Evolutionary conservation across 2,113 vertebrate species (phyloP), one percentile per base, ranked within the genome.

Genomic region (Odontesthes bonariensis): DNA sequence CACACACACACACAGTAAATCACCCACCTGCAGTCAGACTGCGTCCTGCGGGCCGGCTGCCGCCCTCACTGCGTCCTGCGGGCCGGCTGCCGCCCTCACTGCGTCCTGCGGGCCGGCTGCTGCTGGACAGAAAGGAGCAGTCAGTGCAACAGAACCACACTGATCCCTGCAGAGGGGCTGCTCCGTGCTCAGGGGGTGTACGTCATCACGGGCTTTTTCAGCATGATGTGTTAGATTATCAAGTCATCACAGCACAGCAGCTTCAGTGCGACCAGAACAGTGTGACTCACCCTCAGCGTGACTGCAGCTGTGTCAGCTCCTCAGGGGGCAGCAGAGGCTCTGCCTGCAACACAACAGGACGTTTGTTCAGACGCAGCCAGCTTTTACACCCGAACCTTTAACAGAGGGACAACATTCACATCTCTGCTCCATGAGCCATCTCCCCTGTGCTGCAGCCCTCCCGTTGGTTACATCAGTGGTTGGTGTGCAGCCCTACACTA

Each of bases 401-500:
- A 27, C 38, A 40, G 38, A 7, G 1, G 1, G 7, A 40, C 38
- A 40, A 7, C 38, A 40, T 8, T 7, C 38, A 40, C 10, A 7
- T 40, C 38, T 40, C 7, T 40, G 5, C 2, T 27, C 3, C 27
- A 27, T 27, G 27, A 27, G 27, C 27, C 27, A 27, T 27, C 1
- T 27, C 27, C 27, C 1, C 1, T 27, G 27, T 27, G 27, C 27
- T 27, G 27, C 27, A 27, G 3, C 27, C 27, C 27, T 27, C 27
- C 27, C 3, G 27, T 27, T 27, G 27, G 27, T 27, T 27, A 27
- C 3, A 27, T 27, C 31, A 19, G 14, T 14, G 20, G 20, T 35
- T 13, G 6, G 11, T 69, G 93, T 94, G 55, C 13, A 22, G 83
- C 87, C 89, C 68, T 77, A 47, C 33, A 93, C 94, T 93, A 95